These are phyloP conservation scores for Rutilus rutilus DNA, from an alignment of 2,113 vertebrate species.

Conservation along the genomic window DNA sequence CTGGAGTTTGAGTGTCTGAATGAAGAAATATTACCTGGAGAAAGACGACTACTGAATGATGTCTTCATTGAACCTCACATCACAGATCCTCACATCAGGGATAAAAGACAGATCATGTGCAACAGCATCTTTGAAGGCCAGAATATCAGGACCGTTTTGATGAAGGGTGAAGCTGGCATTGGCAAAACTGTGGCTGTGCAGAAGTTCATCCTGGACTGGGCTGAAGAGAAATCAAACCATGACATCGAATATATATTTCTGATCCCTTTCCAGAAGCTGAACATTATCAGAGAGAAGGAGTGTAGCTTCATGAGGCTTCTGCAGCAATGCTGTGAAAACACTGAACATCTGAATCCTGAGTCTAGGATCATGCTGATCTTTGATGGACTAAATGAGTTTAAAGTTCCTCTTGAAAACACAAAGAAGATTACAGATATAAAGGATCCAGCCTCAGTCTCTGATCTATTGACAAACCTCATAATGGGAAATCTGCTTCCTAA, in stretches of 20 bases:
- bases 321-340: background rate
- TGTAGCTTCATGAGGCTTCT: background rate
- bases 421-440: background rate
- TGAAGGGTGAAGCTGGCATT: background rate
- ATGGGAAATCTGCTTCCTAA: background rate
- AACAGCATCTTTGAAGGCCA: background rate
- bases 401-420: background rate
- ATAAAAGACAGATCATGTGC: too few relatives aligned
- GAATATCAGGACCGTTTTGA: background rate
- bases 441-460: background rate
- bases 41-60: background rate
- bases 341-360: background rate
- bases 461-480: background rate
- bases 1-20: background rate
- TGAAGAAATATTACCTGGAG: background rate
- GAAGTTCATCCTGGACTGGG: conserved; percentile 1
- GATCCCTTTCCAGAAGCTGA: background rate
- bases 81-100: background rate
- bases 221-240: background rate
- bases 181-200: background rate
- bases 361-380: background rate
- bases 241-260: background rate
- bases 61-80: background rate
- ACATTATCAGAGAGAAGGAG: background rate
- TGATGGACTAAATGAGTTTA: background rate